phyloP scores from a whole-genome alignment of 2,797 vertebrate genomes.

The Emys orbicularis region DNA sequence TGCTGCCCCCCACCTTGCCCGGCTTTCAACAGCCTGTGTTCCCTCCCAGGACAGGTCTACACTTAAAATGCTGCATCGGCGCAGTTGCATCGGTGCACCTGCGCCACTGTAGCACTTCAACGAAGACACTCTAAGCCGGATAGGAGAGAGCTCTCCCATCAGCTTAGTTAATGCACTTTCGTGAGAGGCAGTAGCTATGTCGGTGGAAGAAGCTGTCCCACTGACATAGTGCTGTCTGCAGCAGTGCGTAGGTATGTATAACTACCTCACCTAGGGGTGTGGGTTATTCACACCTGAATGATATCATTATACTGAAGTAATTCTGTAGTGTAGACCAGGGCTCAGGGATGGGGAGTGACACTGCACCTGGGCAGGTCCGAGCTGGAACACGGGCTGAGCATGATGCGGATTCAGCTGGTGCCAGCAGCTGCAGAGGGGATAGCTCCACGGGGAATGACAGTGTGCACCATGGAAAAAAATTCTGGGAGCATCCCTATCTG shows the following conservation, averaged over 20 bases:
- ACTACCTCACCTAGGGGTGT: too few relatives aligned
- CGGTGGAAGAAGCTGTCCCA: too few relatives aligned
- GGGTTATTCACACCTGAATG: too few relatives aligned
- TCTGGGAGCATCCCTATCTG: neutral
- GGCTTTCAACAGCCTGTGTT: neutral
- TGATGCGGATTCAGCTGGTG: neutral
- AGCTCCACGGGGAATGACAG: neutral
- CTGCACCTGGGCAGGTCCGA: neutral
- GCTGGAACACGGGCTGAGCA: neutral
- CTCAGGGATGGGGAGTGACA: too few relatives aligned
- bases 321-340: too few relatives aligned
- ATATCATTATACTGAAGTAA: too few relatives aligned
- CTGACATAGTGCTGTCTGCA: too few relatives aligned
- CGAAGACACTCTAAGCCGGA: neutral
- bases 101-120: neutral
- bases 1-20: too few relatives aligned
- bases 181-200: too few relatives aligned
- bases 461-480: neutral
- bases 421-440: neutral
- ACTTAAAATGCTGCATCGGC: neutral
- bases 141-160: neutral
- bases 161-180: too few relatives aligned
- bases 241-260: too few relatives aligned
- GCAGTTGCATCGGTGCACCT: neutral
- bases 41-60: neutral